phyloP scores from a whole-genome alignment of 2,113 vertebrate genomes.

The Albula goreensis region DNA sequence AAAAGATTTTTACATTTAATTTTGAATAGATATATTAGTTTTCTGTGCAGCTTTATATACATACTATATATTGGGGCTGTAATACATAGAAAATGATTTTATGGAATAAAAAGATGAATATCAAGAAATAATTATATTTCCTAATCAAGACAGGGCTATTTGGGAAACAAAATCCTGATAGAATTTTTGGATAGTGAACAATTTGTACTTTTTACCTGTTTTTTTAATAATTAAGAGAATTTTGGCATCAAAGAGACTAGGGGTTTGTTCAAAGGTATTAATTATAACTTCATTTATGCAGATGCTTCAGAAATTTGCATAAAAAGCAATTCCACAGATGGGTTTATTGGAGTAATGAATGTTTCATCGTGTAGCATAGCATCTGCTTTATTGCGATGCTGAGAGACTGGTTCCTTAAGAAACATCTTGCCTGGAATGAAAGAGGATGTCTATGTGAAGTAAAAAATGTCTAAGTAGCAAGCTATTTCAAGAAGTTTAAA shows the following conservation, averaged over 20 bases:
- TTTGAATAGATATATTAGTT: too few species aligned
- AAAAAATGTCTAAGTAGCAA: conserved; percentile 51
- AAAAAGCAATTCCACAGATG: conserved; percentile 79
- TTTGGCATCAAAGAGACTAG: conserved; percentile 68
- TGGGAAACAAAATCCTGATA: conserved; percentile 44
- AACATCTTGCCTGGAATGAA: conserved; percentile 43
- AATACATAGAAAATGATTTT: neutral
- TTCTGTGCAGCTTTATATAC: too few species aligned
- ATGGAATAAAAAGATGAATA: neutral
- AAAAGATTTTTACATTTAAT: too few species aligned
- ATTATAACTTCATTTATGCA: conserved; percentile 82
- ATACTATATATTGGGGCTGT: neutral
- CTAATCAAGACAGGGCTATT: conserved; percentile 31
- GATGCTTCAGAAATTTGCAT: conserved; percentile 75
- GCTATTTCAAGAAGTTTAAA: conserved; percentile 43
- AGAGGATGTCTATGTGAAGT: conserved; percentile 61
- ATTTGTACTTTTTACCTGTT: conserved; percentile 63
- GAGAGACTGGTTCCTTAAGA: conserved; percentile 59
- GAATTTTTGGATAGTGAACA: conserved; percentile 46
- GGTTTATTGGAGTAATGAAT: conserved; percentile 79
- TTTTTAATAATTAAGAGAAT: conserved; percentile 68
- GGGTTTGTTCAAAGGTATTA: conserved; percentile 75
- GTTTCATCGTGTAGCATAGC: conserved; percentile 74
- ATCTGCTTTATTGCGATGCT: conserved; percentile 77
- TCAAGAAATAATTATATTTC: neutral